Conservation (phyloP, 2,797 vertebrate species). For the Tachyglossus aculeatus region DNA sequence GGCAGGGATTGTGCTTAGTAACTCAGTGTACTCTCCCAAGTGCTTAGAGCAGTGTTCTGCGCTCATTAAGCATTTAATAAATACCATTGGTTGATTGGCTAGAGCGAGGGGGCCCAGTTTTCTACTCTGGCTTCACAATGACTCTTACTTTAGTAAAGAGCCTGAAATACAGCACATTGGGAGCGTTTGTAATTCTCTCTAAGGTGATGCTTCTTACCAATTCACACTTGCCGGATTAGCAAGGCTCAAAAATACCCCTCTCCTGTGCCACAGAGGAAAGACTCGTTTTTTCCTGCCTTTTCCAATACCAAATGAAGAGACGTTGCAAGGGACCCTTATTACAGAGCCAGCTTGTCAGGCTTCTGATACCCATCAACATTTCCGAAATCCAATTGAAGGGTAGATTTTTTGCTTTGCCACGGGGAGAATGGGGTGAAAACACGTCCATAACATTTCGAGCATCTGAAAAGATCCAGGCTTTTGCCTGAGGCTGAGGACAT, state of each 20-base stretch:
- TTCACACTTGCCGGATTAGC: neutral
- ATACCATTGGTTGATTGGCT: too few relatives aligned
- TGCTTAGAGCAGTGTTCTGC: too few relatives aligned
- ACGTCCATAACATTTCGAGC: slow-evolving; percentile 14
- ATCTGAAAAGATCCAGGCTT: slow-evolving; percentile 31
- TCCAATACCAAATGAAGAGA: neutral
- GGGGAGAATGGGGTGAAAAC: slow-evolving; percentile 11
- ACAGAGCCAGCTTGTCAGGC: slow-evolving; percentile 12
- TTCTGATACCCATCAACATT: slow-evolving; percentile 1
- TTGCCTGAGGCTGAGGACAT: slow-evolving; percentile 21
- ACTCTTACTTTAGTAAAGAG: slow-evolving; percentile 17
- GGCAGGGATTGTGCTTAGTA: too few relatives aligned
- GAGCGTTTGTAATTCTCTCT: neutral
- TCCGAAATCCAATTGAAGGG: slow-evolving; percentile 45
- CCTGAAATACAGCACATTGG: neutral
- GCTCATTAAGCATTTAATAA: too few relatives aligned
- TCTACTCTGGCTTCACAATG: slow-evolving; percentile 4
- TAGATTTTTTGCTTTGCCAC: slow-evolving; percentile 34
- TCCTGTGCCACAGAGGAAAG: too few relatives aligned
- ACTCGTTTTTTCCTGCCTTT: neutral
- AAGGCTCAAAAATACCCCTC: neutral
- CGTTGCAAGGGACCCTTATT: neutral
- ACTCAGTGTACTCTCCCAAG: too few relatives aligned
- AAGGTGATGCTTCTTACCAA: neutral
- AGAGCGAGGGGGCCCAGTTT: neutral